Percentiles rank a stretch among this genome's conserved stretches.
phyloP scores from a whole-genome alignment of 2,888 invertebrate genomes.

The Creontiades dilutus region DNA sequence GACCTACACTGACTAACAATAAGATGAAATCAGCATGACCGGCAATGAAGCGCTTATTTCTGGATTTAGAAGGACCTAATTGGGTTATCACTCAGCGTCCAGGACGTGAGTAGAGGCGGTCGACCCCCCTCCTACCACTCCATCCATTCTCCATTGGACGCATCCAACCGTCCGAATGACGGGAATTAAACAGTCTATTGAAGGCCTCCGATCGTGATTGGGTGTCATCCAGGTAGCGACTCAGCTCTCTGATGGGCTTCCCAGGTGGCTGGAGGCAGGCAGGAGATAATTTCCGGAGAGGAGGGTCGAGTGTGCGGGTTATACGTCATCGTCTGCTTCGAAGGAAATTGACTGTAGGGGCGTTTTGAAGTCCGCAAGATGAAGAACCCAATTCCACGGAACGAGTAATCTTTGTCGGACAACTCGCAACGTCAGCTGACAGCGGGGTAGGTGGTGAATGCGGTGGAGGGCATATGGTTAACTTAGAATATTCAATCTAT shows the following conservation, averaged over 20 bases:
- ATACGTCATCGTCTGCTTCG: constrained; percentile 50
- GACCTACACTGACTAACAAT: neutral
- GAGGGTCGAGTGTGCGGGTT: constrained; percentile 27
- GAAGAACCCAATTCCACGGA: neutral
- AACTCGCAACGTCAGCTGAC: neutral
- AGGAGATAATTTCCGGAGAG: constrained; percentile 56
- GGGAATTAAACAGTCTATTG: constrained; percentile 57
- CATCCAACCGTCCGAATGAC: constrained; percentile 22
- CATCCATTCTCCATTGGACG: too few relatives aligned
- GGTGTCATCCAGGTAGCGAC: constrained; percentile 54
- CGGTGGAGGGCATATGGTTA: too few relatives aligned
- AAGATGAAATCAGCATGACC: neutral
- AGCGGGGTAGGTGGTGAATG: neutral
- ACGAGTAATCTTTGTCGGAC: neutral
- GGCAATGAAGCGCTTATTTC: constrained; percentile 37
- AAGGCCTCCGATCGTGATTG: constrained; percentile 25
- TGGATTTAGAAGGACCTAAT: constrained; percentile 34
- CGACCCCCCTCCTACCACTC: too few relatives aligned
- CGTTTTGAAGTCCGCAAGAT: neutral
- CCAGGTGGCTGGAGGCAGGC: neutral
- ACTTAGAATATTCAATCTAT: too few relatives aligned
- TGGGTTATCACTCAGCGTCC: constrained; percentile 45
- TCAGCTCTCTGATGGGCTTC: constrained; percentile 28
- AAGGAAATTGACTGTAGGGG: constrained; percentile 48
- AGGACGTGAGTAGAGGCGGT: neutral